Percentiles rank a stretch among this genome's conserved stretches.
Evolutionary conservation across 2,797 vertebrate species (phyloP).

Genomic region (Urocyon cinereoargenteus): DNA sequence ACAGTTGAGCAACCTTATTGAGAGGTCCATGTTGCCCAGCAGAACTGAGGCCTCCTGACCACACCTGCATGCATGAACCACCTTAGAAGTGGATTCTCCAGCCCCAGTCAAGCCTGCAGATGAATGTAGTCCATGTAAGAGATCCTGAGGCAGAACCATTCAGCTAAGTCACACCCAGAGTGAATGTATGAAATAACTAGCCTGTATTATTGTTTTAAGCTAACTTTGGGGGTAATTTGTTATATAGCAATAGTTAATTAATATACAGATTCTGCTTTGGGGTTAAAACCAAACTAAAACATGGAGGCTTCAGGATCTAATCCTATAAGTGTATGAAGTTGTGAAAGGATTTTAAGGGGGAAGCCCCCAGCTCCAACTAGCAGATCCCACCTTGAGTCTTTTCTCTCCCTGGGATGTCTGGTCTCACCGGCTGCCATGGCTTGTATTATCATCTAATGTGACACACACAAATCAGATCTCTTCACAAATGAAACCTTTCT

Average conservation of each 20-base stretch:
- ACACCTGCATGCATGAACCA: neutral
- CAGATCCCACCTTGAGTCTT: neutral
- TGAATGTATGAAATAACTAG: neutral
- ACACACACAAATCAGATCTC: neutral
- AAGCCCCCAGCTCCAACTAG: neutral
- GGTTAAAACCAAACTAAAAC: neutral
- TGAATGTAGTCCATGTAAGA: neutral
- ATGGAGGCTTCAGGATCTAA: neutral
- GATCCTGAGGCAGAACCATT: neutral
- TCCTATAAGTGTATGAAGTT: neutral
- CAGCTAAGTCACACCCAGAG: neutral
- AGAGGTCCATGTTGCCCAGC: neutral
- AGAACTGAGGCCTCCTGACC: neutral
- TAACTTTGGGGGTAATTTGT: neutral
- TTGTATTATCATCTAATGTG: neutral
- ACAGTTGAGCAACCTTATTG: neutral
- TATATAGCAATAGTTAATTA: neutral
- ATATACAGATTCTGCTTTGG: neutral
- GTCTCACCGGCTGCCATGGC: neutral
- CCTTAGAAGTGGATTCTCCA: neutral
- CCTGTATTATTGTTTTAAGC: neutral
- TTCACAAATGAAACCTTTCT: neutral
- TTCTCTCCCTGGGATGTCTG: neutral
- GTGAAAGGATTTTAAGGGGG: neutral
- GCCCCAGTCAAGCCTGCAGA: neutral